These are phyloP conservation scores for Pseudomyrmex dendroicus DNA, from an alignment of 1,140 invertebrate species.

Conservation along the genomic window DNA sequence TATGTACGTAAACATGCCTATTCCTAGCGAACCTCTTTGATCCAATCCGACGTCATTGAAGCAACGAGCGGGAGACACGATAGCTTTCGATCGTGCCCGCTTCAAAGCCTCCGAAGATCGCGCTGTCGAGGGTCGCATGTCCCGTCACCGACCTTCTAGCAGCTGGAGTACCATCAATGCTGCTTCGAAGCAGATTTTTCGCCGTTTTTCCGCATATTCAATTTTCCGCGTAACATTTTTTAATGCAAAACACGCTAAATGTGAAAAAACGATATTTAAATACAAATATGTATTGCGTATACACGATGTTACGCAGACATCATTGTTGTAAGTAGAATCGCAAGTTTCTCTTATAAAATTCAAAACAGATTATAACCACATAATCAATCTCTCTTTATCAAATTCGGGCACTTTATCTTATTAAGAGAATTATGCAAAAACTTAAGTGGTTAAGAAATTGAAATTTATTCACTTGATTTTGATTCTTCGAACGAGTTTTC, in stretches of 20 bases:
- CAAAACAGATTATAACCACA: too few species aligned
- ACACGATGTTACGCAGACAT: too few species aligned
- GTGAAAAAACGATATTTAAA: neutral
- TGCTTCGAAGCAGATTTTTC: constrained; percentile 20
- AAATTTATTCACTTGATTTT: constrained; percentile 29
- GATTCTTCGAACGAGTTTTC: constrained; percentile 37
- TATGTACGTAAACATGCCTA: constrained; percentile 63
- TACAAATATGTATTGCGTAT: neutral
- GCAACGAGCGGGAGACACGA: constrained; percentile 45
- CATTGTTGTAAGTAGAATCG: too few species aligned
- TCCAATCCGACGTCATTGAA: constrained; percentile 63
- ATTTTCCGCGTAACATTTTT: constrained; percentile 16
- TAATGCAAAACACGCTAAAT: neutral
- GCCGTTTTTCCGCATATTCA: constrained; percentile 14
- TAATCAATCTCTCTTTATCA: neutral
- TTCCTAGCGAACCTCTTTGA: constrained; percentile 64
- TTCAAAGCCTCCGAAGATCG: constrained; percentile 62
- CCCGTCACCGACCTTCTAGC: constrained; percentile 37
- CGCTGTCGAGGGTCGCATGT: constrained; percentile 50
- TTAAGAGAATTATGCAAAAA: constrained; percentile 18
- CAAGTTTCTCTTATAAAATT: too few species aligned
- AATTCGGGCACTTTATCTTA: neutral
- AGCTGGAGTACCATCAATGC: constrained; percentile 37
- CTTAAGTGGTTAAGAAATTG: constrained; percentile 33
- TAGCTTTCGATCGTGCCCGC: constrained; percentile 58